Evolutionary conservation across 1,140 invertebrate species (phyloP).

Genomic region (Sminthurides bifidus): DNA sequence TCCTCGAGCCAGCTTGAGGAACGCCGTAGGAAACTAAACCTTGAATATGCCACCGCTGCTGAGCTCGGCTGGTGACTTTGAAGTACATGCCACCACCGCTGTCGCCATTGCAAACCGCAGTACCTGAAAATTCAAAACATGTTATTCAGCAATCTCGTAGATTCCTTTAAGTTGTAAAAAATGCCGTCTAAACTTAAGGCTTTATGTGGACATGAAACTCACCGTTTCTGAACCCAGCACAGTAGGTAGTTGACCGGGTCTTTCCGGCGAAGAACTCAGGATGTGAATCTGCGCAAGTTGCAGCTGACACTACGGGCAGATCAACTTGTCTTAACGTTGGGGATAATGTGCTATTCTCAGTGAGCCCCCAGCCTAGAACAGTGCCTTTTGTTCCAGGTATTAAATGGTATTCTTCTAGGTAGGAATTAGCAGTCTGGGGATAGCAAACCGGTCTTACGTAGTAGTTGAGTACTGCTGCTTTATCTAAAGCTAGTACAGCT

Average conservation of each 20-base stretch:
- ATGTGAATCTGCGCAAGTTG: slow-evolving; percentile 25
- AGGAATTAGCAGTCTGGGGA: slow-evolving; percentile 28
- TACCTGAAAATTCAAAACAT: not conserved
- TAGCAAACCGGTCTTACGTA: slow-evolving; percentile 31
- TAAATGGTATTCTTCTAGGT: slow-evolving; percentile 17
- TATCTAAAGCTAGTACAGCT: slow-evolving; percentile 25
- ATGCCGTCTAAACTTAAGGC: not conserved
- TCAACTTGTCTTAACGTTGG: slow-evolving; percentile 19
- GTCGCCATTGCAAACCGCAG: slow-evolving; percentile 24
- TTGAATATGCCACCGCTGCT: slow-evolving; percentile 28
- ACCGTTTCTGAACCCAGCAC: slow-evolving; percentile 29
- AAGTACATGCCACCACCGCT: slow-evolving; percentile 22
- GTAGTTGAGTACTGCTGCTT: slow-evolving; percentile 20
- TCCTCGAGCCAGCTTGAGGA: slow-evolving; percentile 19
- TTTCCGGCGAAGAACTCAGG: slow-evolving; percentile 28
- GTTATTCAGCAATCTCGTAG: not conserved
- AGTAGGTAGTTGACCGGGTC: slow-evolving; percentile 29
- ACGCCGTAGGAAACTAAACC: slow-evolving; percentile 29
- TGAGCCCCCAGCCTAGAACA: slow-evolving; percentile 21
- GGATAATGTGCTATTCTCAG: slow-evolving; percentile 24
- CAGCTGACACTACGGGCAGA: slow-evolving; percentile 25
- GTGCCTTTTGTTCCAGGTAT: not conserved
- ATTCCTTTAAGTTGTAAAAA: not conserved
- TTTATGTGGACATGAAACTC: not conserved
- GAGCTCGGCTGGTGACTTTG: slow-evolving; percentile 14